Conservation (phyloP, 2,797 vertebrate genomes). For the Microhierax caerulescens region DNA sequence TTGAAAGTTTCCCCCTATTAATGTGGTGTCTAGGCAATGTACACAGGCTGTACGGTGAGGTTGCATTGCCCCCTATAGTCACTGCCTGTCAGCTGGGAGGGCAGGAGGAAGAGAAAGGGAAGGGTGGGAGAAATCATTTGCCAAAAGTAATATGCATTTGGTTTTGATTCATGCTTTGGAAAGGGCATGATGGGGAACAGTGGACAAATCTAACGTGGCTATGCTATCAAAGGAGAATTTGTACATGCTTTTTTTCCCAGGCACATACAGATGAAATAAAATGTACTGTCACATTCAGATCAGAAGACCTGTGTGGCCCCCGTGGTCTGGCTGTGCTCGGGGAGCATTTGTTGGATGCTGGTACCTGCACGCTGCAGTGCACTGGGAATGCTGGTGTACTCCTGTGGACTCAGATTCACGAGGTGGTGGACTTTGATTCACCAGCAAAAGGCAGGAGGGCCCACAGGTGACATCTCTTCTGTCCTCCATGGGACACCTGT, state of each 20-base stretch:
- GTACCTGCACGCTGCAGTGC: rapidly evolving
- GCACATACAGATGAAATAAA: background rate
- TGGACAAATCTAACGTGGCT: background rate
- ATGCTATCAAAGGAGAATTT: background rate
- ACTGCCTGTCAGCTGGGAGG: conserved; percentile 43
- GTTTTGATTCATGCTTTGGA: background rate
- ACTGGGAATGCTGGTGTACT: rapidly evolving
- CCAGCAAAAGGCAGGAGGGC: background rate
- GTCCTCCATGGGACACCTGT: background rate
- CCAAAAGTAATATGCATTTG: background rate
- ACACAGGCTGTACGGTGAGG: conserved; percentile 50
- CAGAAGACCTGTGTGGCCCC: background rate
- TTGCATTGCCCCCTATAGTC: conserved; percentile 79
- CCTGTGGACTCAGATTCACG: background rate
- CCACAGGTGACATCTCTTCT: background rate
- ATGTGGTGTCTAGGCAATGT: background rate
- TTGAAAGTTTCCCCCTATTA: conserved; percentile 4
- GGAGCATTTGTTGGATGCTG: background rate
- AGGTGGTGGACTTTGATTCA: background rate
- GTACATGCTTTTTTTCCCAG: background rate
- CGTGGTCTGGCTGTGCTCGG: background rate
- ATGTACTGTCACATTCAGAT: background rate
- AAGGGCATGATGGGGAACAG: background rate
- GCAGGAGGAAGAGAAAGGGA: background rate
- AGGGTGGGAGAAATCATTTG: background rate